Conservation (phyloP, 53 echinoderm and acorn worm species). For the Echinometra lucunter region DNA sequence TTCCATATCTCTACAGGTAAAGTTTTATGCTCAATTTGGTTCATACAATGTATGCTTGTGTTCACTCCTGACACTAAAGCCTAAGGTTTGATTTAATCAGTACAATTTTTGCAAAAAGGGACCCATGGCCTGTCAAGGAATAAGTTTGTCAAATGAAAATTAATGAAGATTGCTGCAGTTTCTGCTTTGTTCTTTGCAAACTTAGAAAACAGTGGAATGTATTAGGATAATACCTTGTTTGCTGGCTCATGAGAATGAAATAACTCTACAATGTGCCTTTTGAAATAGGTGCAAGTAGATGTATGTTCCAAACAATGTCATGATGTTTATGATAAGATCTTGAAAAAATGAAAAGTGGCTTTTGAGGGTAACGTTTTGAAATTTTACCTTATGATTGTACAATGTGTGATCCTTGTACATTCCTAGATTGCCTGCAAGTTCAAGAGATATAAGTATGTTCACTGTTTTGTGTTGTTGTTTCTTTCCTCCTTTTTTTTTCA, state of each 20-base stretch:
- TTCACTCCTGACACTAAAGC: too few relatives aligned
- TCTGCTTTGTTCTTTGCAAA: too few relatives aligned
- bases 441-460: not conserved
- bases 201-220: too few relatives aligned
- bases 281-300: too few relatives aligned
- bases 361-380: not conserved
- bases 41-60: not conserved
- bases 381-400: not conserved
- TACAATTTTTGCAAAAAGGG: too few relatives aligned
- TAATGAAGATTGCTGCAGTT: too few relatives aligned
- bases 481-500: not conserved
- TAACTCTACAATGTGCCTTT: too few relatives aligned
- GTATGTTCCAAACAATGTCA: not conserved
- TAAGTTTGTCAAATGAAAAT: too few relatives aligned
- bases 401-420: not conserved
- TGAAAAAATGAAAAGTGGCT: not conserved
- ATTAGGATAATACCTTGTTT: too few relatives aligned
- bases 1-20: conserved; percentile 63
- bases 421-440: not conserved
- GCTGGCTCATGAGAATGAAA: too few relatives aligned
- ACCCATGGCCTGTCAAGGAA: too few relatives aligned
- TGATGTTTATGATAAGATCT: not conserved
- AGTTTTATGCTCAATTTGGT: not conserved
- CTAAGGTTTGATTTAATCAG: too few relatives aligned
- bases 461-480: not conserved